Conservation (phyloP, 2,113 vertebrate species). For the Dolichotis patagonum region DNA sequence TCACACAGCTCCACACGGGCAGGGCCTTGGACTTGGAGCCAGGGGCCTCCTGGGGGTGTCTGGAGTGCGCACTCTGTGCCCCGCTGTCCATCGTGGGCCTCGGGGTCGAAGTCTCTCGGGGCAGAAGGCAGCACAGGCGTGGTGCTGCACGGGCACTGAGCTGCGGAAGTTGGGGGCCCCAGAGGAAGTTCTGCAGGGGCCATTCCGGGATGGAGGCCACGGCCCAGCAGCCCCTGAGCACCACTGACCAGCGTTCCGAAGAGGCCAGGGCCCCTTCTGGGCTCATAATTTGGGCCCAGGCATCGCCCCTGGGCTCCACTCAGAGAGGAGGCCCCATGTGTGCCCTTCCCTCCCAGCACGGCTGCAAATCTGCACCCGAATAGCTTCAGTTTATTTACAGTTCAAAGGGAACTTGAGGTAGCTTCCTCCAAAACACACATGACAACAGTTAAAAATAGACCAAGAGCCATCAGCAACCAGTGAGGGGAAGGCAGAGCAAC, state of each 20-base stretch:
- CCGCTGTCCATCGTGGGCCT: constrained; percentile 48
- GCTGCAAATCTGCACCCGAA: neutral
- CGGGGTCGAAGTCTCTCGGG: neutral
- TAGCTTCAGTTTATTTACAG: neutral
- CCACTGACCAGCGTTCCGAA: neutral
- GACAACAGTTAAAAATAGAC: constrained; percentile 71
- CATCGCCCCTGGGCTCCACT: neutral
- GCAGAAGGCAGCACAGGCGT: neutral
- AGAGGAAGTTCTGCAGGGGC: constrained; percentile 37
- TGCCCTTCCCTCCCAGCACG: neutral
- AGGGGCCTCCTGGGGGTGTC: neutral
- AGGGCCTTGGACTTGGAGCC: no score
- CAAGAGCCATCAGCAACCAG: constrained; percentile 52
- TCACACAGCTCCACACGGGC: neutral
- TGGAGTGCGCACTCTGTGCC: neutral
- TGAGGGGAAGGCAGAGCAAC: constrained; percentile 21
- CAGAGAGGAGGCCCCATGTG: rapidly evolving
- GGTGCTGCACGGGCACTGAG: neutral
- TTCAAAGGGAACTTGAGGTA: constrained; percentile 55
- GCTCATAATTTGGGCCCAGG: neutral
- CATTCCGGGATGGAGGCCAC: neutral
- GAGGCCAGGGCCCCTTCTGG: neutral
- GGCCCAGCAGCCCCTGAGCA: neutral
- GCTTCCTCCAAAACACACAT: constrained; percentile 63
- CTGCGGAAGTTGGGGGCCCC: neutral